Evolutionary conservation across 2,113 vertebrate species (phyloP).

Genomic region (Spilogale gracilis): DNA sequence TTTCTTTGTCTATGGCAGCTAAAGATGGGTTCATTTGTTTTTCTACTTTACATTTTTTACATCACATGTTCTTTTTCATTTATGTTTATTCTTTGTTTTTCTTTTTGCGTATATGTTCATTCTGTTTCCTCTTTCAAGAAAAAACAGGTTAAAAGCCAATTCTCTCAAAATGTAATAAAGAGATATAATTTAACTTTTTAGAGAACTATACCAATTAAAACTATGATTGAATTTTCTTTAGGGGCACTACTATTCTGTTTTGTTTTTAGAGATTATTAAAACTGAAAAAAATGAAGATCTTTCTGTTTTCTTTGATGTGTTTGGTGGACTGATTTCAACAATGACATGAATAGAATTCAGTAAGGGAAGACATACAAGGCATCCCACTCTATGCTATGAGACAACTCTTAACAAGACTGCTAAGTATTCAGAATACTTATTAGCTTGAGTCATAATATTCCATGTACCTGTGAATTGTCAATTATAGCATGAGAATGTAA

Average conservation of each 20-base stretch:
- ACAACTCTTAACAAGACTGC: neutral
- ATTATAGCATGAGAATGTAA: neutral
- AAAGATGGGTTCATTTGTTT: neutral
- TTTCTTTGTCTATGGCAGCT: neutral
- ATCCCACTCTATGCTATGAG: neutral
- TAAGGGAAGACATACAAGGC: neutral
- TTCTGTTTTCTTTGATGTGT: neutral
- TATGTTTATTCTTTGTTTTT: neutral
- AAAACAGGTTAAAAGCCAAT: neutral
- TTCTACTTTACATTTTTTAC: neutral
- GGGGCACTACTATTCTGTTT: neutral
- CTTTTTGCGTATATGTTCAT: neutral
- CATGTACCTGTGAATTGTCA: neutral
- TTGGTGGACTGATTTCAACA: slow-evolving; percentile 3
- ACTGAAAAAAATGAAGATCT: slow-evolving; percentile 11
- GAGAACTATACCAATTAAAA: neutral
- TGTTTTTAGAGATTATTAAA: slow-evolving; percentile 41
- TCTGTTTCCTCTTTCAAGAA: neutral
- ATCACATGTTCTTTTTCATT: neutral
- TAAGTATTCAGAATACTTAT: neutral
- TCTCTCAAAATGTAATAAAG: neutral
- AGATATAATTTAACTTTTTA: neutral
- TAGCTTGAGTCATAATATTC: neutral
- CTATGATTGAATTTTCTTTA: neutral
- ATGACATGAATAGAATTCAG: neutral